Evolutionary conservation across 2,113 vertebrate genomes (phyloP), one percentile per base, ranked within the genome.

Genomic region (Pachyramphus minor): DNA sequence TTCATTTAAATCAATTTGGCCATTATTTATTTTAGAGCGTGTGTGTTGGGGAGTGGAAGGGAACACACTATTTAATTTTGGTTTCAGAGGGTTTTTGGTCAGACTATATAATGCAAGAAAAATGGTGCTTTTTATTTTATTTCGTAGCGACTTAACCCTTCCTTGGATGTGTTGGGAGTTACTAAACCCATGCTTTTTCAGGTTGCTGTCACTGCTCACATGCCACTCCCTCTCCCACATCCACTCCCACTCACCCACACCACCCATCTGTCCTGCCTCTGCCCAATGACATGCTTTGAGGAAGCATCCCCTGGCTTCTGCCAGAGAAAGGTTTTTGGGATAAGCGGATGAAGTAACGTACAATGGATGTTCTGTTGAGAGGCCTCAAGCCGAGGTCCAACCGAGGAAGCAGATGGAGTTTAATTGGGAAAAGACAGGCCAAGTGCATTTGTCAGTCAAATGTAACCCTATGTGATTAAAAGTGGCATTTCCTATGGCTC

Each of bases 1-100:
- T 97, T 97, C 79, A 96, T 98, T 93, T 97, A 96, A 97, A 84
- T 97, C 87, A 97, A 71, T 91, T 97, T 97, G 74, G 78, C 89
- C 86, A 68, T 96, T 95, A 88, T 98, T 97, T 97, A 82, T 96
- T 95, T 90, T 93, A 96, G 76, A 84, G 60, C 75, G 68, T 89
- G 47, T 84, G 16, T 52, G 50, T 73, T 92, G 76, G 80, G 84
- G 86, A 87, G 60, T 76, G 69, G 56, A 84, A 75, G 66, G 79
- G 93, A 93, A 72, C 56, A 53, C n/a, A 49, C 72, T 90, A 71
- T 96, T 96, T 95, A 87, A 93, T 93, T 96, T 94, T 95, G 88
- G 76, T 90, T 96, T 93, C 72, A 94, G 91, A 79, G 80, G 49
- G 60, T 60, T 95, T 95, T 96, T 94, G 85, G 95, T 94, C 88